phyloP scores from a whole-genome alignment of 2,888 invertebrate species.

The Pteria penguin region DNA sequence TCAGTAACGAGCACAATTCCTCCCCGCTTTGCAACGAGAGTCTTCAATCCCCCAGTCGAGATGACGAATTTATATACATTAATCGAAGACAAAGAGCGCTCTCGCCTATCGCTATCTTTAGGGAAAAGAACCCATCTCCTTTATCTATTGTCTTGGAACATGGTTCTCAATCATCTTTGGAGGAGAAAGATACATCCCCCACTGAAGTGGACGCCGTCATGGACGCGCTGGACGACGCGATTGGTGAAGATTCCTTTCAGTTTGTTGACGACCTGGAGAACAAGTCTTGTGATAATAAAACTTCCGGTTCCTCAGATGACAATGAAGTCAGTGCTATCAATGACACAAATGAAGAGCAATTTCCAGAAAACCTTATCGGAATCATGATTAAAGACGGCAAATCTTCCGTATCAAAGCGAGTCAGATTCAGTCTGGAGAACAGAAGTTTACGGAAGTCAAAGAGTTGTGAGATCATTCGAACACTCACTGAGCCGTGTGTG shows the following conservation, averaged over 20 bases:
- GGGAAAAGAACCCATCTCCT: constrained; percentile 14
- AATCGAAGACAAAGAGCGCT: constrained; percentile 1
- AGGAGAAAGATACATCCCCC: background rate
- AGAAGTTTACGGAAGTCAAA: constrained; percentile 24
- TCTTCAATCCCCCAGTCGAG: constrained; percentile 16
- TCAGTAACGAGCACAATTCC: no score
- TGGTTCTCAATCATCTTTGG: background rate
- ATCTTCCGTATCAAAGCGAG: constrained; percentile 35
- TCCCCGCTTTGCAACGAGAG: constrained; percentile 1
- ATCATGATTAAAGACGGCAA: constrained; percentile 41
- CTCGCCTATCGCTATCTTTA: background rate
- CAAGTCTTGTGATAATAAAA: constrained; percentile 4
- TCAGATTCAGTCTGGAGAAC: constrained; percentile 36
- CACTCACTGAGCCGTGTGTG: constrained; percentile 23
- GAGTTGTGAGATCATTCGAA: constrained; percentile 28
- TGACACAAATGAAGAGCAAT: constrained; percentile 3
- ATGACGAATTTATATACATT: background rate
- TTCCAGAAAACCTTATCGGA: constrained; percentile 14
- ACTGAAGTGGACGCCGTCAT: constrained; percentile 53
- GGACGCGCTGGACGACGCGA: constrained; percentile 54
- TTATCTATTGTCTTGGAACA: constrained; percentile 3
- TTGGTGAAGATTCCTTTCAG: constrained; percentile 53
- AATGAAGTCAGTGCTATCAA: background rate
- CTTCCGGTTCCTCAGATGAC: constrained; percentile 11
- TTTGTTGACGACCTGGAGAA: constrained; percentile 8